Conservation (phyloP, 2,113 vertebrate genomes). For the Anhinga rufa region DNA sequence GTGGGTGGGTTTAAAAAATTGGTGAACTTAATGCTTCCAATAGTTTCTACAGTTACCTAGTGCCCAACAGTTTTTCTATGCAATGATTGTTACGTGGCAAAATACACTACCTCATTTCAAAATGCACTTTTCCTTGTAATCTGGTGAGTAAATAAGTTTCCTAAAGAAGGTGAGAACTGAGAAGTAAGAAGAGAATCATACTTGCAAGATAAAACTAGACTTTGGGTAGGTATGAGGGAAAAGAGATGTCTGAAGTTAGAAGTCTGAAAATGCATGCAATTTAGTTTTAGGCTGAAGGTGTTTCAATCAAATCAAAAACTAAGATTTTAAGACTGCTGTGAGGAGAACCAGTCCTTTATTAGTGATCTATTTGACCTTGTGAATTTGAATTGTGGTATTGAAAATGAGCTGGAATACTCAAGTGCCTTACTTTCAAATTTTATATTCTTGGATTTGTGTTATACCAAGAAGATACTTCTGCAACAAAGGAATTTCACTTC, state of each 20-base stretch:
- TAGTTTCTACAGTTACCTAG: not conserved
- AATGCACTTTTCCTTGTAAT: not conserved
- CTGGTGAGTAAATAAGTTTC: not conserved
- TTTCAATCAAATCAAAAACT: not conserved
- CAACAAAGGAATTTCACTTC: not conserved
- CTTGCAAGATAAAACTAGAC: not conserved
- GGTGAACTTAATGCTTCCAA: not conserved
- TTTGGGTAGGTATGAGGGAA: not conserved
- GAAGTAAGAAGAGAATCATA: not conserved
- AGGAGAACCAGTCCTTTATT: not conserved
- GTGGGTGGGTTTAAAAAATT: not conserved
- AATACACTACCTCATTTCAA: not conserved
- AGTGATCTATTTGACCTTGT: not conserved
- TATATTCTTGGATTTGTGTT: not conserved
- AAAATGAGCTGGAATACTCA: not conserved
- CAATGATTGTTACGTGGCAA: not conserved
- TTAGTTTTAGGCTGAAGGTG: not conserved
- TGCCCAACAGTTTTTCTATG: not conserved
- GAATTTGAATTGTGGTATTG: not conserved
- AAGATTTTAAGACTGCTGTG: not conserved
- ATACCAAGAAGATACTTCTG: not conserved
- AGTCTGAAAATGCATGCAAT: not conserved
- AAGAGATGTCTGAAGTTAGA: not conserved
- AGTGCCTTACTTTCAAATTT: not conserved
- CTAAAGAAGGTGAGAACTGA: not conserved